Evolutionary conservation across 1,140 invertebrate species (phyloP).

Genomic region (Chymomyza costata): DNA sequence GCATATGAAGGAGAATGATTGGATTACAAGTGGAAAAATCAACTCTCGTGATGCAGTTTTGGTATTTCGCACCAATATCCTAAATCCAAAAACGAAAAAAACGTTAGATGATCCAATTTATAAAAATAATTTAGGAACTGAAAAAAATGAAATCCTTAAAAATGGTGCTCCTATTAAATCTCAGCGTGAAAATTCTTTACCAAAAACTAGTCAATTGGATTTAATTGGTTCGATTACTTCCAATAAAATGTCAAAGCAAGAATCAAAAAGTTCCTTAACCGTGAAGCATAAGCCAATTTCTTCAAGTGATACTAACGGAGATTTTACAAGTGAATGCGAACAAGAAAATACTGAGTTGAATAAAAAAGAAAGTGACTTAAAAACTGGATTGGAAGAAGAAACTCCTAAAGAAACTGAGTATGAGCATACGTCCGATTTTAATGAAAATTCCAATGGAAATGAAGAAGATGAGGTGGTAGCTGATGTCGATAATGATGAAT

Average conservation of each 20-base stretch:
- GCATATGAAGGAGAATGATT: conserved; percentile 43
- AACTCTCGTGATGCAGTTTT: conserved; percentile 69
- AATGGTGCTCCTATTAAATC: neutral
- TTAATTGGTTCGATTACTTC: conserved; percentile 20
- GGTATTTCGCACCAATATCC: conserved; percentile 62
- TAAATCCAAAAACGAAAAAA: conserved; percentile 59
- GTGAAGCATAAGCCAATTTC: conserved; percentile 45
- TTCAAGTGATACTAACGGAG: conserved; percentile 65
- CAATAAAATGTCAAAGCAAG: conserved; percentile 26
- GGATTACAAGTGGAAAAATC: conserved; percentile 69
- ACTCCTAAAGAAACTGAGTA: conserved; percentile 49
- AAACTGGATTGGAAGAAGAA: conserved; percentile 23
- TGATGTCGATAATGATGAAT: conserved; percentile 55
- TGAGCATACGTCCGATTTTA: conserved; percentile 17
- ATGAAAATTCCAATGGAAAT: conserved; percentile 19
- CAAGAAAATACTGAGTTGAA: conserved; percentile 23
- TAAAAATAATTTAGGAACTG: conserved; percentile 16
- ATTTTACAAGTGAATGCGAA: conserved; percentile 62
- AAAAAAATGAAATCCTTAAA: conserved; percentile 11
- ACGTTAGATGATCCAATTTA: too few relatives aligned
- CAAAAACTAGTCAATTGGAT: conserved; percentile 17
- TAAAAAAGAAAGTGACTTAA: conserved; percentile 19
- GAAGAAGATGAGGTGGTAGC: conserved; percentile 44
- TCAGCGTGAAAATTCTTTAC: conserved; percentile 4
- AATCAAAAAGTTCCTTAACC: conserved; percentile 18